Percentiles rank a stretch among this genome's conserved stretches.
These are phyloP conservation scores for Acanthoscelides obtectus DNA, from an alignment of 2,888 invertebrate species.

Conservation along the genomic window DNA sequence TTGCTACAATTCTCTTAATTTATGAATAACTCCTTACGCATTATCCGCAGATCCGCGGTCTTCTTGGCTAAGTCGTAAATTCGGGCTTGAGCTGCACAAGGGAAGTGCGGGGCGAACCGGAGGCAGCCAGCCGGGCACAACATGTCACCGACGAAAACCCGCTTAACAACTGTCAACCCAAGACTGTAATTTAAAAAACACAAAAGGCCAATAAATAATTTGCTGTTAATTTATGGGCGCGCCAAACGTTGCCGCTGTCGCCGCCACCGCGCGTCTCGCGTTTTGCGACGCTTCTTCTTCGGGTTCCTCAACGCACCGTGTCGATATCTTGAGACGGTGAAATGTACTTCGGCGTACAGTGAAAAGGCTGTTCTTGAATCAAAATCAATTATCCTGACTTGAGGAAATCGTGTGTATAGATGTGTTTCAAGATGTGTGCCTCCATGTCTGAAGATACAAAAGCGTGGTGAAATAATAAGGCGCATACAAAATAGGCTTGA, in stretches of 20 bases:
- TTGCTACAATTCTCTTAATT: not conserved
- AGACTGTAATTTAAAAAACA: conserved; percentile 28
- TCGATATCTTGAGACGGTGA: not conserved
- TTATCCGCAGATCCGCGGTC: not conserved
- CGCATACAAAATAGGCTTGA: too few species aligned
- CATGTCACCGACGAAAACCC: conserved; percentile 24
- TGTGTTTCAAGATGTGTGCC: too few species aligned
- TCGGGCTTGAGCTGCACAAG: not conserved
- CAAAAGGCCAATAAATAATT: conserved; percentile 35
- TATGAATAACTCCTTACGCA: not conserved
- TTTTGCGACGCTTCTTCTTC: not conserved
- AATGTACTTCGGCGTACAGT: not conserved
- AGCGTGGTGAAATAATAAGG: too few species aligned
- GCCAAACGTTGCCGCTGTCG: conserved; percentile 4
- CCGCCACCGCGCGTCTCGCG: not conserved
- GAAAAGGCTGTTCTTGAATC: too few species aligned
- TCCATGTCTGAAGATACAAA: too few species aligned
- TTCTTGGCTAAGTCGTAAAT: not conserved
- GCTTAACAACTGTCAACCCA: conserved; percentile 27
- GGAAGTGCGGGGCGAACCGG: not conserved
- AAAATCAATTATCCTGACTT: too few species aligned
- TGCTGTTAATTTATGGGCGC: conserved; percentile 26
- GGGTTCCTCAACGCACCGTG: not conserved
- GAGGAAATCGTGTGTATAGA: too few species aligned
- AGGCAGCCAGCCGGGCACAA: conserved; percentile 25